A percentile compares a stretch with the other conserved stretches of the same genome.
phyloP scores from a whole-genome alignment of 2,113 vertebrate species.

The Capreolus pygargus region DNA sequence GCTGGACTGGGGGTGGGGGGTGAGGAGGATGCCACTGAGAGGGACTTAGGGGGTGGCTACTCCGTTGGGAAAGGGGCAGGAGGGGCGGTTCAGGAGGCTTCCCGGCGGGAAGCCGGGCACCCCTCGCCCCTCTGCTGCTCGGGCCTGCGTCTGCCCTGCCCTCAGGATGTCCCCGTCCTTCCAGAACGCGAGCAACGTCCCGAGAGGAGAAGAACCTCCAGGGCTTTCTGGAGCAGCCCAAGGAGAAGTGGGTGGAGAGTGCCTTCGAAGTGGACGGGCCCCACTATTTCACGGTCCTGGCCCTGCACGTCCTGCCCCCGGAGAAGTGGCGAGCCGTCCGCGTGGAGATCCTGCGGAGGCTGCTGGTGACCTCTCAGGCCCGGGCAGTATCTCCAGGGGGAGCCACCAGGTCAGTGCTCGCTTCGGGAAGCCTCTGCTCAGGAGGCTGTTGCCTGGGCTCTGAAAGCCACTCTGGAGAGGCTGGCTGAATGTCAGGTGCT shows the following conservation, averaged over 20 bases:
- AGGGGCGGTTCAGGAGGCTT: neutral
- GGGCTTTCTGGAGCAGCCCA: slow-evolving; percentile 95
- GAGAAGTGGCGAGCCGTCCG: slow-evolving; percentile 90
- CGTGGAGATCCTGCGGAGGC: slow-evolving; percentile 90
- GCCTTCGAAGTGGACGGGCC: slow-evolving; percentile 97
- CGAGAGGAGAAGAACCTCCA: slow-evolving; percentile 98
- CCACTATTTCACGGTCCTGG: slow-evolving; percentile 94
- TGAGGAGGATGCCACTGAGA: neutral
- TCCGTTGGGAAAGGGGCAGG: neutral
- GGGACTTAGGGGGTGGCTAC: neutral
- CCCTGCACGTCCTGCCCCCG: slow-evolving; percentile 92
- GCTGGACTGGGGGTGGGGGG: neutral
- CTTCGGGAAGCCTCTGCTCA: neutral
- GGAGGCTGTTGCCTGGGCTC: fast-evolving
- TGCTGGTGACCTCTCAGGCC: slow-evolving; percentile 89
- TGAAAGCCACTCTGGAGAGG: fast-evolving
- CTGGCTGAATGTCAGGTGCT: fast-evolving
- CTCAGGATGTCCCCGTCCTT: slow-evolving; percentile 11
- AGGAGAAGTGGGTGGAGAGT: slow-evolving; percentile 96
- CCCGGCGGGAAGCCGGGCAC: fast-evolving
- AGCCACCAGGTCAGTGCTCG: slow-evolving; percentile 88
- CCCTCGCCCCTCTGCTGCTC: neutral
- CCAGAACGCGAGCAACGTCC: slow-evolving; percentile 94
- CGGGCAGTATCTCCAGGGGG: slow-evolving; percentile 90
- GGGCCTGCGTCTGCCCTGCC: neutral